phyloP scores from a whole-genome alignment of 2,888 invertebrate genomes.

The Diloba caeruleocephala region DNA sequence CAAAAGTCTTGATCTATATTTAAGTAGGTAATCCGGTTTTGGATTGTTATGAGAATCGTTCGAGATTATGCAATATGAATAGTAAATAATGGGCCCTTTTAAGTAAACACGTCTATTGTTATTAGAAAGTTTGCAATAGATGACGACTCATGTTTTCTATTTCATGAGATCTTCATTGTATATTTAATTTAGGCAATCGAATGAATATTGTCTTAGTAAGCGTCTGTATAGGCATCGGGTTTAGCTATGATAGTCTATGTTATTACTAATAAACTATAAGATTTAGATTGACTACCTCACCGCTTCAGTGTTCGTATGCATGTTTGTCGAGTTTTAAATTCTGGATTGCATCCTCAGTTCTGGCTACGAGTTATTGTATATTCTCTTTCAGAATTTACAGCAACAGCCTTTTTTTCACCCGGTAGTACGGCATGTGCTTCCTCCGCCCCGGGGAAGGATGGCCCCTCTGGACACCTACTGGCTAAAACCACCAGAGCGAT shows the following conservation, averaged over 20 bases:
- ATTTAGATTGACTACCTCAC: too few relatives aligned
- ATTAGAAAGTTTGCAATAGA: constrained; percentile 27
- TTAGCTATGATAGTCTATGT: neutral
- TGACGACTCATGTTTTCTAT: constrained; percentile 28
- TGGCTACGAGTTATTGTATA: too few relatives aligned
- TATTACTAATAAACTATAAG: neutral
- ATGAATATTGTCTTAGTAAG: constrained; percentile 15
- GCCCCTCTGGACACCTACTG: too few relatives aligned
- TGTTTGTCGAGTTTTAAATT: too few relatives aligned
- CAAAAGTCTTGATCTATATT: constrained; percentile 4
- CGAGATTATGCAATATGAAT: constrained; percentile 12
- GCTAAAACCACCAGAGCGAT: too few relatives aligned
- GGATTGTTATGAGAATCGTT: constrained; percentile 33
- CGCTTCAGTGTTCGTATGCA: too few relatives aligned
- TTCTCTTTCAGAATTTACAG: too few relatives aligned
- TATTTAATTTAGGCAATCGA: constrained; percentile 15
- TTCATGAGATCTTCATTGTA: constrained; percentile 21
- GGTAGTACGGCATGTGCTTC: too few relatives aligned
- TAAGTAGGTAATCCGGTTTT: constrained; percentile 33
- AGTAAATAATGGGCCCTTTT: constrained; percentile 30
- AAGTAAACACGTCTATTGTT: constrained; percentile 42
- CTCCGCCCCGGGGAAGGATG: too few relatives aligned
- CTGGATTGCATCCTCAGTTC: too few relatives aligned
- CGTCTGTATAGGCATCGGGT: neutral
- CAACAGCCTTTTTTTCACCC: too few relatives aligned